These are phyloP conservation scores for Ericerus pela DNA, from an alignment of 1,140 invertebrate species.

Conservation along the genomic window DNA sequence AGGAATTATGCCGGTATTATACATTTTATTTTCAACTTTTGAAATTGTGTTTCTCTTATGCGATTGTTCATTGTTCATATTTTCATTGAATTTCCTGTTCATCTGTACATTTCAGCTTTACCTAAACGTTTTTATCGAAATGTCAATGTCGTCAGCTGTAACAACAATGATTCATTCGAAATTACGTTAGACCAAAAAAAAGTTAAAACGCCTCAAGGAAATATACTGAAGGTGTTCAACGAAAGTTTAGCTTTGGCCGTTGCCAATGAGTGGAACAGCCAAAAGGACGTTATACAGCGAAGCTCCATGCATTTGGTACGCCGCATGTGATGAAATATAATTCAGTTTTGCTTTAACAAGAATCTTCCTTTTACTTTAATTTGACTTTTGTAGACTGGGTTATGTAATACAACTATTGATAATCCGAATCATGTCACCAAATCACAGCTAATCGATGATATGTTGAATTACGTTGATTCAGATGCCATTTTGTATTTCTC, in stretches of 20 bases:
- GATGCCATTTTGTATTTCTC: conserved; percentile 73
- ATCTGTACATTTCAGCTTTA: no score
- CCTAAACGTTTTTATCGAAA: conserved; percentile 1
- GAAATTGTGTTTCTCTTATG: no score
- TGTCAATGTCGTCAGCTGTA: background rate
- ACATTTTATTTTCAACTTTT: no score
- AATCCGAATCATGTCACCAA: conserved; percentile 73
- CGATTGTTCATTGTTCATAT: no score
- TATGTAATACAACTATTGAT: conserved; percentile 79
- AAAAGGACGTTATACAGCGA: conserved; percentile 58
- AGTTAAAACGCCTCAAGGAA: conserved; percentile 73
- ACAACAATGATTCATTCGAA: conserved; percentile 45
- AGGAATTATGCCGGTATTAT: no score
- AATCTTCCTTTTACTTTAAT: conserved; percentile 14
- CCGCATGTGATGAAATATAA: background rate
- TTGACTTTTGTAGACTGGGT: conserved; percentile 49
- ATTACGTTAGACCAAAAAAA: conserved; percentile 67
- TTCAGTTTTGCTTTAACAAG: background rate
- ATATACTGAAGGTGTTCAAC: conserved; percentile 57
- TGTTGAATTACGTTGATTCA: conserved; percentile 69
- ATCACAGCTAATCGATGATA: conserved; percentile 56
- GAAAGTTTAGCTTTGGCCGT: conserved; percentile 81
- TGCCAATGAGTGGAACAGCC: conserved; percentile 82
- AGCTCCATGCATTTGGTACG: conserved; percentile 77
- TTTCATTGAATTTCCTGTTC: no score